phyloP scores from a whole-genome alignment of 2,797 vertebrate genomes.

The Rhinophrynus dorsalis region DNA sequence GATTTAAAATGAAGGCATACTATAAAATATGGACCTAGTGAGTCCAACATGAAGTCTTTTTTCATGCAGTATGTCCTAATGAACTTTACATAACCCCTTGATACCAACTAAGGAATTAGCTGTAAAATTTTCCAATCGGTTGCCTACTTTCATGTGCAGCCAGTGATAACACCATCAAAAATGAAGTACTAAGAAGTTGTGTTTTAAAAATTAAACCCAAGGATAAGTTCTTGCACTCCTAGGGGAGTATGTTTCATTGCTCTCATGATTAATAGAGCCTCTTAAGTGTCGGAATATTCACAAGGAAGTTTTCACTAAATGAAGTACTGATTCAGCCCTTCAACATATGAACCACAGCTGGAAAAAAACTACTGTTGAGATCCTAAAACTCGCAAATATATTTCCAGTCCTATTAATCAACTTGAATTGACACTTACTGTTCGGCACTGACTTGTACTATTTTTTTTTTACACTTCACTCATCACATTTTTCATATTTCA shows the following conservation, averaged over 20 bases:
- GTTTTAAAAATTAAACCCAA: slow-evolving; percentile 74
- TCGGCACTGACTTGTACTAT: slow-evolving; percentile 46
- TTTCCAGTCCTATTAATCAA: slow-evolving; percentile 63
- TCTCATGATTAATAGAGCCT: slow-evolving; percentile 77
- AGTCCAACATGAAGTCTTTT: slow-evolving; percentile 63
- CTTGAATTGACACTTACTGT: slow-evolving; percentile 52
- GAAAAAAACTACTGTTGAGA: slow-evolving; percentile 67
- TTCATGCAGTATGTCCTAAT: slow-evolving; percentile 69
- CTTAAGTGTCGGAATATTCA: slow-evolving; percentile 79
- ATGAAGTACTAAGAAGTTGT: slow-evolving; percentile 77
- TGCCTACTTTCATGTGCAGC: slow-evolving; percentile 81
- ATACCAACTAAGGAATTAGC: slow-evolving; percentile 83
- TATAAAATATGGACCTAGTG: slow-evolving; percentile 67
- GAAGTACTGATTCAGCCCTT: slow-evolving; percentile 76
- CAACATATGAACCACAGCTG: slow-evolving; percentile 66
- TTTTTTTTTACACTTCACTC: slow-evolving; percentile 38
- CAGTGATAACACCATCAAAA: slow-evolving; percentile 85
- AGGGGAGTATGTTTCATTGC: slow-evolving; percentile 71
- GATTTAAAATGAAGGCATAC: slow-evolving; percentile 55
- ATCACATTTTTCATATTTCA: not conserved
- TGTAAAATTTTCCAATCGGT: slow-evolving; percentile 72
- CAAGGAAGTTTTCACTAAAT: slow-evolving; percentile 91
- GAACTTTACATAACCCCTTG: slow-evolving; percentile 85
- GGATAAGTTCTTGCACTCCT: slow-evolving; percentile 69
- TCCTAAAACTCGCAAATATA: slow-evolving; percentile 57